Percentiles rank a stretch among this genome's conserved stretches.
Evolutionary conservation across 1,140 invertebrate genomes (phyloP).

Genomic region (Drosophila subpulchrella): DNA sequence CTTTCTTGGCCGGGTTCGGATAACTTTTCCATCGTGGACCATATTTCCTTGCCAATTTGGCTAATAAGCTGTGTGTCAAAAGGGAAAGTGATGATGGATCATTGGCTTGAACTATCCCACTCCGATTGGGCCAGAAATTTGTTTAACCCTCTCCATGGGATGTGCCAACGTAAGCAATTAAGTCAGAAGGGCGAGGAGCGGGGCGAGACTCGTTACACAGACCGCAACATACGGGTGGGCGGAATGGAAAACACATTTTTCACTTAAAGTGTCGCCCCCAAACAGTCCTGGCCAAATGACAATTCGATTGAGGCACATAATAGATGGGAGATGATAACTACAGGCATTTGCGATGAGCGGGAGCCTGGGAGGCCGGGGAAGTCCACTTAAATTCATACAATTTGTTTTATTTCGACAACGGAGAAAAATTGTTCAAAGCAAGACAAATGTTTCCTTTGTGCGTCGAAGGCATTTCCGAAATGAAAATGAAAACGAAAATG

Average conservation of each 20-base stretch:
- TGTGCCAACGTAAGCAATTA: conserved; percentile 27
- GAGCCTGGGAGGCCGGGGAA: neutral
- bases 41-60: conserved; percentile 41
- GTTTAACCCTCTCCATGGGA: conserved; percentile 1
- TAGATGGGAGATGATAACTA: conserved; percentile 63
- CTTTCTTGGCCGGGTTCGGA: conserved; percentile 18
- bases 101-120: neutral
- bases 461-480: conserved; percentile 59
- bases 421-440: conserved; percentile 54
- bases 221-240: conserved; percentile 20
- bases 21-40: conserved; percentile 18
- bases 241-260: conserved; percentile 30
- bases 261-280: conserved; percentile 36
- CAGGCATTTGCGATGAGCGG: conserved; percentile 58
- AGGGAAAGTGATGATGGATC: conserved; percentile 12
- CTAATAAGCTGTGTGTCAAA: conserved; percentile 31
- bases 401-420: conserved; percentile 70
- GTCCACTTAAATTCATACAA: conserved; percentile 69
- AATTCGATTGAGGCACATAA: conserved; percentile 68
- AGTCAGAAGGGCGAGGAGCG: conserved; percentile 8
- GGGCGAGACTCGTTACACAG: neutral
- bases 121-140: neutral
- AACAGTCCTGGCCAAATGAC: conserved; percentile 47
- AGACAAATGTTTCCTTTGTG: conserved; percentile 69
- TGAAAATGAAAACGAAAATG: conserved; percentile 62